Conservation (phyloP, 2,113 vertebrate genomes). For the Sciurus niger region DNA sequence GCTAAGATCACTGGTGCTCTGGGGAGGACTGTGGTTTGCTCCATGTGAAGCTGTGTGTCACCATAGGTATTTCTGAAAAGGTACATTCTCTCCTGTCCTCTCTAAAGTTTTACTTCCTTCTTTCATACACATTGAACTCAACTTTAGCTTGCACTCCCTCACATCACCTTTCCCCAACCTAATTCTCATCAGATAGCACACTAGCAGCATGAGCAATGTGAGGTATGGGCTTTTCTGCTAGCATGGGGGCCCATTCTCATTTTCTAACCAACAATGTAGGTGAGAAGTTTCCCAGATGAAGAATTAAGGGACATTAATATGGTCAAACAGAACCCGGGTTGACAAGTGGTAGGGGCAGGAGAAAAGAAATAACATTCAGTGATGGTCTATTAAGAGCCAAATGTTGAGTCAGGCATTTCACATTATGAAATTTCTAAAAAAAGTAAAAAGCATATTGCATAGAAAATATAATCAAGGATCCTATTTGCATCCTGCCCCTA, state of each 20-base stretch:
- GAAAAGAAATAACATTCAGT: background rate
- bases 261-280: background rate
- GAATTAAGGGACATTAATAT: background rate
- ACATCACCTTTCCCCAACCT: background rate
- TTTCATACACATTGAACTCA: background rate
- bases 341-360: background rate
- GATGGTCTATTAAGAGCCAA: background rate
- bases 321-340: background rate
- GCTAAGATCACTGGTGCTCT: background rate
- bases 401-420: background rate
- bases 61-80: background rate
- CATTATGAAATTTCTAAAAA: background rate
- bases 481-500: background rate
- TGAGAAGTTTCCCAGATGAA: background rate
- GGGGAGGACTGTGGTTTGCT: background rate
- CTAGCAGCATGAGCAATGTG: background rate
- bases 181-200: background rate
- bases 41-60: background rate
- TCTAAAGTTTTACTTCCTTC: background rate
- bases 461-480: constrained; percentile 5
- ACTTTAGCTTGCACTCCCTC: background rate
- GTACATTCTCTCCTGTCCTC: background rate
- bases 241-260: background rate
- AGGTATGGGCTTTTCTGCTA: background rate
- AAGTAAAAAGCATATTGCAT: constrained; percentile 4